Conservation (phyloP, 2,797 vertebrate species). For the Mycteria americana region DNA sequence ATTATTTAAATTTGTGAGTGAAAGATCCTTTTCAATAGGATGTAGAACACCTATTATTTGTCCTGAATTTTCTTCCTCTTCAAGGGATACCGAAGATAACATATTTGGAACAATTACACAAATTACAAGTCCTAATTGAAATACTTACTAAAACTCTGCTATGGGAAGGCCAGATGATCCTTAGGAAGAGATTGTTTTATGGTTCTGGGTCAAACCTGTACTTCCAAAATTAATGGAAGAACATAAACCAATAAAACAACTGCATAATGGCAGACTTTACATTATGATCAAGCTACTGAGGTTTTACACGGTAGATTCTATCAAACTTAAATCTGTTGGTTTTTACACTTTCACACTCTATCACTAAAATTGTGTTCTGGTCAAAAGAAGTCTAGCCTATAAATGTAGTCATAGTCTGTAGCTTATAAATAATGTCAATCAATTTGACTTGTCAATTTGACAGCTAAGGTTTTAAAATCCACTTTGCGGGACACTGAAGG, state of each 20-base stretch:
- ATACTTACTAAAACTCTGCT: neutral
- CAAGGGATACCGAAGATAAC: neutral
- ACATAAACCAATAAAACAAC: neutral
- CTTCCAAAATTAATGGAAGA: neutral
- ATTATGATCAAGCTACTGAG: neutral
- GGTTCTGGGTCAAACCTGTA: neutral
- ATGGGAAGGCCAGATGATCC: neutral
- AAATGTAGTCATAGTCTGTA: neutral
- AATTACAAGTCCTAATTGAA: neutral
- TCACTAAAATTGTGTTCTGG: neutral
- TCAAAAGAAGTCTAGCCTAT: neutral
- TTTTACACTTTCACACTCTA: constrained; percentile 24
- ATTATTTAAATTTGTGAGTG: neutral
- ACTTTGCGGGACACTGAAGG: neutral
- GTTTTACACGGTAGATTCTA: neutral
- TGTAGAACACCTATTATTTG: neutral
- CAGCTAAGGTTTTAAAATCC: neutral
- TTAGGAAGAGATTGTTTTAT: neutral
- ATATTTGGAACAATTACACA: neutral
- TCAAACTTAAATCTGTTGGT: neutral
- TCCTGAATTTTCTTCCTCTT: neutral
- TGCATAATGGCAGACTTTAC: neutral
- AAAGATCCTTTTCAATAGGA: neutral
- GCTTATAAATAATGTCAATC: neutral
- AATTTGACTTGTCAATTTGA: neutral